Conservation (phyloP, 2,113 vertebrate genomes). For the Nanorana parkeri region DNA sequence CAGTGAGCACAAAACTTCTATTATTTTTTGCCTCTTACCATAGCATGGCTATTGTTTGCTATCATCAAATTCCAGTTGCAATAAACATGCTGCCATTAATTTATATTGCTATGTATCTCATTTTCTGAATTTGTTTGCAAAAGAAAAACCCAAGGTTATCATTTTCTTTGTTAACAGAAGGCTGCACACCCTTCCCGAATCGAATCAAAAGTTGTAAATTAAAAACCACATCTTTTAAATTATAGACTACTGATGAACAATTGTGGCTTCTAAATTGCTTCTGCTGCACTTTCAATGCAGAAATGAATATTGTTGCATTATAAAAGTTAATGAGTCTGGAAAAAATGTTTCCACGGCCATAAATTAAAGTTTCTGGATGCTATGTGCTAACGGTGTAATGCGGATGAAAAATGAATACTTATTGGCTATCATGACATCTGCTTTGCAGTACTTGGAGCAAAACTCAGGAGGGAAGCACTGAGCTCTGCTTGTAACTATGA, state of each 20-base stretch:
- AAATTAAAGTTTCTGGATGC: constrained; percentile 51
- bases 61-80: neutral
- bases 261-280: constrained; percentile 51
- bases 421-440: constrained; percentile 38
- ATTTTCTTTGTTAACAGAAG: neutral
- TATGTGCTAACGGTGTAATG: constrained; percentile 26
- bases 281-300: constrained; percentile 40
- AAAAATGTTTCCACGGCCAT: constrained; percentile 49
- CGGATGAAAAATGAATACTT: constrained; percentile 44
- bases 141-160: neutral
- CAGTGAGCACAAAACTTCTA: no score
- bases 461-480: constrained; percentile 42
- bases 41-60: no score
- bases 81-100: neutral
- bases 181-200: neutral
- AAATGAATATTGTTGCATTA: constrained; percentile 43
- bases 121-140: neutral
- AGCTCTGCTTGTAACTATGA: constrained; percentile 11
- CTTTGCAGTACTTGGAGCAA: constrained; percentile 21
- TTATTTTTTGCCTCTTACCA: no score
- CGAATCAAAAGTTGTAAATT: constrained; percentile 18
- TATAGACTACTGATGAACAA: constrained; percentile 45
- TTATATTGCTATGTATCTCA: neutral
- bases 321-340: constrained; percentile 54
- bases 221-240: constrained; percentile 40